phyloP scores from a whole-genome alignment of 2,113 vertebrate species.

The Eurystomus gularis region DNA sequence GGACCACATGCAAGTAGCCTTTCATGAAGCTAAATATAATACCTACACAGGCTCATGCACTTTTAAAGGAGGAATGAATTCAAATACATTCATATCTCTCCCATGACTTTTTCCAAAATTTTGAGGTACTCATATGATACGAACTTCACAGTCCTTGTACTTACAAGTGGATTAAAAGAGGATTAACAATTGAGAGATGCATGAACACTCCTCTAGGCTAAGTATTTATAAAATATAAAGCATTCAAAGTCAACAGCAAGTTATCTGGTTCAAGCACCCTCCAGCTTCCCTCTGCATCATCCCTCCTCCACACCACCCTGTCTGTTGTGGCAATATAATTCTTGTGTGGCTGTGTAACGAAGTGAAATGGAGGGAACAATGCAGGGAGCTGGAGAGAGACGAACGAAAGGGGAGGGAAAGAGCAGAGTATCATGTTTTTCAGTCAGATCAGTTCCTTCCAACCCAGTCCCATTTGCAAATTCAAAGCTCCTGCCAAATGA shows the following conservation, averaged over 20 bases:
- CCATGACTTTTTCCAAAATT: background rate
- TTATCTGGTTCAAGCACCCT: background rate
- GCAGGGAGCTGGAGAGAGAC: background rate
- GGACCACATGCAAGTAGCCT: background rate
- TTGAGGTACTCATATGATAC: background rate
- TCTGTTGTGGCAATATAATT: background rate
- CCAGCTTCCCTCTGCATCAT: background rate
- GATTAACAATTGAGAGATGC: background rate
- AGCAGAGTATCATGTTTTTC: background rate
- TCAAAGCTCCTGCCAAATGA: background rate
- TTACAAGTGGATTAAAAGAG: background rate
- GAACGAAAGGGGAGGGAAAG: background rate
- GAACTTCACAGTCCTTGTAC: background rate
- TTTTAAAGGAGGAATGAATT: background rate
- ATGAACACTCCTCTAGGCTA: background rate
- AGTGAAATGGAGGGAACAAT: background rate
- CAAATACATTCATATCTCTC: background rate
- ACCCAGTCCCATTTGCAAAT: background rate
- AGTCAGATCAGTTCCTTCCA: background rate
- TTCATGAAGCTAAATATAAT: background rate
- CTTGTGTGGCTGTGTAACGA: background rate
- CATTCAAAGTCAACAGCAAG: background rate
- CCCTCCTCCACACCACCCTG: background rate
- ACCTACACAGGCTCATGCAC: background rate
- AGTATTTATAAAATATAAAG: conserved; percentile 4